Base-by-base conservation (phyloP, 1,140 invertebrate species). In the Dendrolimus punctatus region DNA sequence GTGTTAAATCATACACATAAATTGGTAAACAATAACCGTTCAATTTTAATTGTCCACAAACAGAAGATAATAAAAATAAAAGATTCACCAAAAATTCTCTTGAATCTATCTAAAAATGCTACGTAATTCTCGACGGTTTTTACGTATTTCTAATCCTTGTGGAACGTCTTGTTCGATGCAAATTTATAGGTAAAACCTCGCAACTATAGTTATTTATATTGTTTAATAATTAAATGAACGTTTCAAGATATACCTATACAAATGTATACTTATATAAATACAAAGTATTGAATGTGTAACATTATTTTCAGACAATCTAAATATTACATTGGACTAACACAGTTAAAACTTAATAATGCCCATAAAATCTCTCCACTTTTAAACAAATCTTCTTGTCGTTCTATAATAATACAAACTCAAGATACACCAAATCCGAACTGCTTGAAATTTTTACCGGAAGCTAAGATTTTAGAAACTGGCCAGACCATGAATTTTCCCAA, bases 401-500 rank as follows among this genome's bases (percentile, higher is more conserved):
- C 73, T 8, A 97, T 99, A 95, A 99, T 99, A 76, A 97, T 99
- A 59, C 97, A 99, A 89, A 99, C 97, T 0, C 97, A 99, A 87
- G 98, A 99, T 65, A 99, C 99, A 7, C 99, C 99, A 39, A 99
- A 99, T 90, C 99, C 99, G 7, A 98, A 99, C 71, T 98, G 98
- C 78, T 87, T 99, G 39, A 99, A 99, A 88, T 99, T 99, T 88
- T 74, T 99, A 55, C 99, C 99, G 39, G 98, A 98, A 42, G 90
- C 92, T 5, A 88, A 93, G 66, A 93, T 99, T 2, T 84, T 99
- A 4, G 96, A 96, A 58, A 83, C 89, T 44, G 95, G 95, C 36
- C 93, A 95, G 73, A 99, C 98, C 0, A 94, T 95, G 82, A 98
- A 99, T 88, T 99, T 99, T 83, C 96, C 97, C 7, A 96, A 91